phyloP scores from a whole-genome alignment of 1,140 invertebrate species.

The Drosophila jambulina region DNA sequence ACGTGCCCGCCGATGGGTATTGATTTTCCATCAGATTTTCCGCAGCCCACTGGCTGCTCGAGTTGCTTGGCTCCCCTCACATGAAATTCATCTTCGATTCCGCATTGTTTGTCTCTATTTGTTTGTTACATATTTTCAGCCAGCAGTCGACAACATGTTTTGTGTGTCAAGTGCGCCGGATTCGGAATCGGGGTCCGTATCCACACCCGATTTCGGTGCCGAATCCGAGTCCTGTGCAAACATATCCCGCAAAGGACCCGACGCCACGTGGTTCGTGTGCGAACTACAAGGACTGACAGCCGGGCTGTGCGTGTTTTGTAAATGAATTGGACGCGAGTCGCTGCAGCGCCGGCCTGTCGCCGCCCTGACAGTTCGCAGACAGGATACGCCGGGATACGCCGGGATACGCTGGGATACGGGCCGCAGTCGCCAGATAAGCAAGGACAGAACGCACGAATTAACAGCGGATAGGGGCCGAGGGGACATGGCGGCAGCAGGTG shows the following conservation, averaged over 20 bases:
- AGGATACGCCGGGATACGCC: constrained; percentile 39
- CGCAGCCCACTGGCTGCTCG: not conserved
- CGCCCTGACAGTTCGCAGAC: constrained; percentile 67
- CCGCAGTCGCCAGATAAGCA: constrained; percentile 36
- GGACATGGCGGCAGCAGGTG: constrained; percentile 62
- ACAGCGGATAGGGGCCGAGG: constrained; percentile 55
- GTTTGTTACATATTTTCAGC: constrained; percentile 45
- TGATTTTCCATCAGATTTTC: constrained; percentile 54
- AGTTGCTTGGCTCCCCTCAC: not conserved
- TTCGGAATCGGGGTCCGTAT: constrained; percentile 4
- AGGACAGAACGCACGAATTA: constrained; percentile 76
- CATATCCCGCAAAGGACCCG: constrained; percentile 37
- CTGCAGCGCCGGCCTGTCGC: constrained; percentile 47
- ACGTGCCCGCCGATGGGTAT: constrained; percentile 46
- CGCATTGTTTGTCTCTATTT: constrained; percentile 51
- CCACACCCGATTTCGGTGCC: constrained; percentile 2
- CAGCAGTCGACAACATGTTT: constrained; percentile 53
- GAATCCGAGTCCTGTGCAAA: constrained; percentile 56
- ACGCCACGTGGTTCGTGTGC: constrained; percentile 23
- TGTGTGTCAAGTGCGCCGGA: constrained; percentile 62
- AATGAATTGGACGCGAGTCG: constrained; percentile 64
- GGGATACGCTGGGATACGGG: constrained; percentile 8
- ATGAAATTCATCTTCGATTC: constrained; percentile 38
- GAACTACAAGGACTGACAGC: constrained; percentile 41
- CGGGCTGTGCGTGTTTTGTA: constrained; percentile 64